Evolutionary conservation across 2,113 vertebrate species (phyloP), one percentile per base, ranked within the genome.

Genomic region (Paratilapia polleni): DNA sequence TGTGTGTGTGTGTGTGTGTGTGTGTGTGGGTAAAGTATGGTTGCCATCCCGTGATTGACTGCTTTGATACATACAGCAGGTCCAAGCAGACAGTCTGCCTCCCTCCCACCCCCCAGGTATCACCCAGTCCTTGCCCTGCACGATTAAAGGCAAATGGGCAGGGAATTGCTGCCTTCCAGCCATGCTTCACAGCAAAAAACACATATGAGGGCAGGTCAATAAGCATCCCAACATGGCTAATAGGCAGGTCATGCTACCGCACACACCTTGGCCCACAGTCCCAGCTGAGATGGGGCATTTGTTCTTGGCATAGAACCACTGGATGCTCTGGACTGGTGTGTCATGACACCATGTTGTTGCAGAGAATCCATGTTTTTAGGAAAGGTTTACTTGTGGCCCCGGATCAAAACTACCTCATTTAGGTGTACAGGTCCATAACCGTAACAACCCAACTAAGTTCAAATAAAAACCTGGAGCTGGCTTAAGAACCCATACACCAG

Each of bases 61-160:
- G 91, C 96, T 96, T 96, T 96, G 94, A 96, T 96, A 93, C 87
- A 81, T 94, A 87, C 93, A 91, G 93, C 91, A 94, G 91, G 88
- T 89, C 90, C 81, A 89, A 92, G 91, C 91, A 92, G 91, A 93
- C 84, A 92, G 92, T 79, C 87, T 93, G 92, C 87, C 87, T 89
- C 75, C 70, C 88, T 90, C 56, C 80, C 88, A 89, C 89, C 93
- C 90, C 92, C 91, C 84, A 90, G 89, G 90, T 94, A 88, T 91
- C 73, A 62, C 84, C 83, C 83, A 85, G 86, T 91, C 86, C 84
- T 94, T 90, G 89, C 92, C 89, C 93, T 91, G 91, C 86, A 95
- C 95, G 95, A 96, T 96, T 95, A 95, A 96, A 95, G 92, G 88
- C 60, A 94, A 89, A 78, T 91, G 79, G 83, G 90, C 87, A 76